Evolutionary conservation across 2,113 vertebrate genomes (phyloP).

Genomic region (Ardeotis arabs): DNA sequence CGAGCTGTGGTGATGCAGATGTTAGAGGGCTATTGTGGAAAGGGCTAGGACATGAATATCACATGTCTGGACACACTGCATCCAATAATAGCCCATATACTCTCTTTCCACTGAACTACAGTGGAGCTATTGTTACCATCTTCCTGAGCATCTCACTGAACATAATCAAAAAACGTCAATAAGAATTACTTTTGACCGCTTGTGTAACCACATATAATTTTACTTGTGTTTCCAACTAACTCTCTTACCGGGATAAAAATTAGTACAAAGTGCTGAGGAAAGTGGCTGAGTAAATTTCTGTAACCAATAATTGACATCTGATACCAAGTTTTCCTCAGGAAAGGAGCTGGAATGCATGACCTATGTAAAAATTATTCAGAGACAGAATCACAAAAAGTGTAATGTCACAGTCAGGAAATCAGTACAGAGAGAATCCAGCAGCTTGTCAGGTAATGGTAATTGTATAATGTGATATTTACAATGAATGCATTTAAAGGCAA

Average conservation of each 20-base stretch:
- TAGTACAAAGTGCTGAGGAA: neutral
- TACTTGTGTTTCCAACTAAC: neutral
- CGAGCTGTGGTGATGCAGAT: fast-evolving
- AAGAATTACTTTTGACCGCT: neutral
- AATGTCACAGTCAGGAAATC: neutral
- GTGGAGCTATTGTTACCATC: neutral
- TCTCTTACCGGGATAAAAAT: neutral
- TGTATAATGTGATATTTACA: neutral
- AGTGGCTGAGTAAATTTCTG: neutral
- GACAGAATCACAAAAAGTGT: neutral
- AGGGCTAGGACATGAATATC: neutral
- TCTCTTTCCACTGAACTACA: neutral
- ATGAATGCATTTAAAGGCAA: neutral
- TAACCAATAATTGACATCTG: neutral
- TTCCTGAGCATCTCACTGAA: neutral
- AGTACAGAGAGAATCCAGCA: neutral
- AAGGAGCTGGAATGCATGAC: neutral
- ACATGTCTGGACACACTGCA: neutral
- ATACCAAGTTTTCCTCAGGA: neutral
- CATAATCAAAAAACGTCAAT: neutral
- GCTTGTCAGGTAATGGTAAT: neutral
- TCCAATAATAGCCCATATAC: neutral
- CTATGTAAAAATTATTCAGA: neutral
- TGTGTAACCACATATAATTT: neutral
- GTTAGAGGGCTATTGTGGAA: neutral